Conservation (phyloP, 2,797 vertebrate species). For the Dicrostonyx torquatus region DNA sequence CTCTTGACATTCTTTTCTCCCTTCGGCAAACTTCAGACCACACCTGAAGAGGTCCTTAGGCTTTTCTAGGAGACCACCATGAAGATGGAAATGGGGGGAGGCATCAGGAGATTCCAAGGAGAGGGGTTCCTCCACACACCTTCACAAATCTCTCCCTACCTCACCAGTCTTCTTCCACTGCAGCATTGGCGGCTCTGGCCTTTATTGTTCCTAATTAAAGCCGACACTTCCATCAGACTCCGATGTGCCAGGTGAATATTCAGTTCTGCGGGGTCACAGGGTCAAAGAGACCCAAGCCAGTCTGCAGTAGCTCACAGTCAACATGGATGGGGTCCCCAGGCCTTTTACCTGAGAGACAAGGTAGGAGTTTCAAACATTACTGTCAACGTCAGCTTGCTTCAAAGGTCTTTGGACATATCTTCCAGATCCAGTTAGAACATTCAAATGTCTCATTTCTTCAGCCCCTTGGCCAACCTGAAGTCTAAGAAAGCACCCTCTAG, state of each 20-base stretch:
- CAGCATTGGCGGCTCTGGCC: not conserved
- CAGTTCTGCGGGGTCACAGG: not conserved
- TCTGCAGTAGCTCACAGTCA: not conserved
- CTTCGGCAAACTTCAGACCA: not conserved
- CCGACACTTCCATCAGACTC: not conserved
- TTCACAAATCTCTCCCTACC: not conserved
- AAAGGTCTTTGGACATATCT: slow-evolving; percentile 14
- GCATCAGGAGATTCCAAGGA: not conserved
- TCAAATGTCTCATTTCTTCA: not conserved
- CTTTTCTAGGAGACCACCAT: not conserved
- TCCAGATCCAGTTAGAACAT: not conserved
- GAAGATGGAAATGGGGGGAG: not conserved
- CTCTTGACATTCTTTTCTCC: not conserved
- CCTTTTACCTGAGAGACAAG: not conserved
- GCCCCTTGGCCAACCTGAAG: not conserved
- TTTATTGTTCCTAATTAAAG: slow-evolving; percentile 22
- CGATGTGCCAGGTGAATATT: not conserved
- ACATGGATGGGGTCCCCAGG: not conserved
- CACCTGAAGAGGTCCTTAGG: not conserved
- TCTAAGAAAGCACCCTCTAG: not conserved
- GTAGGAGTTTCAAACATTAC: slow-evolving; percentile 6
- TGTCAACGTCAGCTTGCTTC: not conserved
- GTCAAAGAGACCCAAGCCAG: not conserved
- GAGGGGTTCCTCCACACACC: not conserved
- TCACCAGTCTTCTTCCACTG: not conserved